Percentiles rank a stretch among this genome's conserved stretches.
Conservation (phyloP, 2,888 invertebrate species). For the Sinohyriopsis cumingii region DNA sequence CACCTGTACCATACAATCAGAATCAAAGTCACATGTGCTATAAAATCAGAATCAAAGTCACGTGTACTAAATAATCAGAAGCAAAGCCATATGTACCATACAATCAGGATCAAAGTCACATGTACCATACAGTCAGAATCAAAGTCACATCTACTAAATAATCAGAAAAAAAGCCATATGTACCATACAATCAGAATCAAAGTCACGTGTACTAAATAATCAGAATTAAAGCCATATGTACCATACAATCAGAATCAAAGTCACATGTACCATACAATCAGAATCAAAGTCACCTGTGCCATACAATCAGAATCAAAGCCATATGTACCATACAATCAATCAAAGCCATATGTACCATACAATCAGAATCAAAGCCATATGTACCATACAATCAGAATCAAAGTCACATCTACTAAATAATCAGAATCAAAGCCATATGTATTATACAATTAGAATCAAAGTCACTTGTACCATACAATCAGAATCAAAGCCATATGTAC, state of each 20-base stretch:
- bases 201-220: too few species aligned
- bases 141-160: slow-evolving; percentile 83
- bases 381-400: slow-evolving; percentile 92
- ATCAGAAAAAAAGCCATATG: slow-evolving; percentile 89
- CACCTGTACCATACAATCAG: too few species aligned
- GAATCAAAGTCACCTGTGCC: slow-evolving; percentile 84
- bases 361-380: too few species aligned
- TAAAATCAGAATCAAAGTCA: too few species aligned
- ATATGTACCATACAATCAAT: slow-evolving; percentile 62
- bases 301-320: slow-evolving; percentile 94
- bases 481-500: slow-evolving; percentile 67
- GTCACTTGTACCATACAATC: too few species aligned
- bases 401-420: slow-evolving; percentile 83
- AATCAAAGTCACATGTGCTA: too few species aligned
- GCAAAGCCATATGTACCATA: too few species aligned
- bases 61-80: too few species aligned
- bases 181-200: slow-evolving; percentile 26
- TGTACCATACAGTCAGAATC: slow-evolving; percentile 89
- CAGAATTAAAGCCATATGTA: too few species aligned
- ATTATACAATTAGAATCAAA: slow-evolving; percentile 4
- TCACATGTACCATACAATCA: slow-evolving; percentile 83
- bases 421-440: slow-evolving; percentile 88
- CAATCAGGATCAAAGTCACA: too few species aligned
- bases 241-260: too few species aligned
- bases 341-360: too few species aligned